Base-by-base conservation (phyloP, 2,888 invertebrate genomes). In the Nineta flava region DNA sequence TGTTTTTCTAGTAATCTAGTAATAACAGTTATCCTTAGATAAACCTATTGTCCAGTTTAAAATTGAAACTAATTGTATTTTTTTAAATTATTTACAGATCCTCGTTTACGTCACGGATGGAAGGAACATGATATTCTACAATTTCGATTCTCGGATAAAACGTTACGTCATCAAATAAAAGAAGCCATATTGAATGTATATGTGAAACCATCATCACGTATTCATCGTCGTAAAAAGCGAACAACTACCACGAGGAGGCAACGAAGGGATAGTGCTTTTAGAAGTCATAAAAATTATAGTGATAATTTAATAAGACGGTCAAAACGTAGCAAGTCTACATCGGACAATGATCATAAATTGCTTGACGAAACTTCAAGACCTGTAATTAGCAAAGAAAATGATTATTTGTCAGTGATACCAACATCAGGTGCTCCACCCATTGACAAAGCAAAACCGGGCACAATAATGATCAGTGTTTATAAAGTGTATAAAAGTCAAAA, bases 151-250 rank as follows among this genome's bases (percentile, higher is more conserved):
- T 75, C 81, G 46, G 79, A 81, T 57, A 80, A 78, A 61, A 74
- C 82, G 48, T 72, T 79, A 15, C 77, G 80, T 60, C 82, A 81
- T 61, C 78, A 79, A 56, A 77, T 85, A 12, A 71, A 75, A 52
- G 76, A 77, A 55, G 83, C 84, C 0, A 74, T 79, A 52, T 72
- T 87, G n/a, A 82, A 77, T 66, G 63, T 85, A 17, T 82, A 79
- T 70, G 63, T 84, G 26, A 73, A 76, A 64, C 38, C 46, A 10
- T 44, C 43, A 32, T 26, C 26, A 42, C n/a, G 16, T 7, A 31
- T 41, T 32, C 10, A 10, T 16, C 13, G 5, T 46, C 21, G 26
- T 16, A 46, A 31, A 12, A 31, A 31, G 13, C 1, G 46, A 32
- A 15, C 53, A 64, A 48, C 63, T n/a, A 15, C 55, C 53, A 26